Percentiles rank a stretch among this genome's conserved stretches.
Conservation (phyloP, 2,797 vertebrate species). For the Neoniphon sammara region DNA sequence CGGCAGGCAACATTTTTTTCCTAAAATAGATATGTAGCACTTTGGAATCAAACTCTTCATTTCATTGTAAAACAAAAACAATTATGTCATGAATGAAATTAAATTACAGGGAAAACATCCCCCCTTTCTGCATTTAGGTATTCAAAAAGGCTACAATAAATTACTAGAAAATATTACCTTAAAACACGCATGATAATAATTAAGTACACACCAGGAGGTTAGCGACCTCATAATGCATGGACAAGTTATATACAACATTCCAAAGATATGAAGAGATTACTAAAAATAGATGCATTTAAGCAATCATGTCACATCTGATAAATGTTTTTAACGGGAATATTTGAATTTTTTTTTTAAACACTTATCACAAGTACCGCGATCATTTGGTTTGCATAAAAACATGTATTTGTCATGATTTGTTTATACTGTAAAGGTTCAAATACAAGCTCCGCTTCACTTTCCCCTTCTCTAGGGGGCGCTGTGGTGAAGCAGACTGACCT, state of each 20-base stretch:
- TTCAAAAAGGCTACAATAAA: slow-evolving; percentile 69
- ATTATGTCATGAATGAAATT: slow-evolving; percentile 9
- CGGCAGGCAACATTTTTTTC: slow-evolving; percentile 9
- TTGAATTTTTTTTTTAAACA: too few relatives aligned
- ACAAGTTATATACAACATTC: neutral
- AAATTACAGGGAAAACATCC: slow-evolving; percentile 16
- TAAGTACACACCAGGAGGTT: slow-evolving; percentile 15
- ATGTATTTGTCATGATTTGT: neutral
- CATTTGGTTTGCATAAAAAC: neutral
- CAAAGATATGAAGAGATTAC: neutral
- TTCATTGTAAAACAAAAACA: slow-evolving; percentile 33
- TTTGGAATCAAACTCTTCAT: slow-evolving; percentile 5
- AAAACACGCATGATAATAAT: slow-evolving; percentile 32
- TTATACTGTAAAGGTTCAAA: neutral
- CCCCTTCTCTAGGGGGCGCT: neutral
- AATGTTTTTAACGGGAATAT: too few relatives aligned
- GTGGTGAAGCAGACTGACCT: too few relatives aligned
- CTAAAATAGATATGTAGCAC: slow-evolving; percentile 7
- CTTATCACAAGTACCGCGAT: neutral
- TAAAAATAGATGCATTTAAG: neutral
- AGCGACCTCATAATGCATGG: neutral
- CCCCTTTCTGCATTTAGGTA: neutral
- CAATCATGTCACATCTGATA: neutral
- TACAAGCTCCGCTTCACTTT: neutral
- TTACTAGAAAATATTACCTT: slow-evolving; percentile 62